Base-by-base conservation (phyloP, 1,140 invertebrate species). In the Proales similis region DNA sequence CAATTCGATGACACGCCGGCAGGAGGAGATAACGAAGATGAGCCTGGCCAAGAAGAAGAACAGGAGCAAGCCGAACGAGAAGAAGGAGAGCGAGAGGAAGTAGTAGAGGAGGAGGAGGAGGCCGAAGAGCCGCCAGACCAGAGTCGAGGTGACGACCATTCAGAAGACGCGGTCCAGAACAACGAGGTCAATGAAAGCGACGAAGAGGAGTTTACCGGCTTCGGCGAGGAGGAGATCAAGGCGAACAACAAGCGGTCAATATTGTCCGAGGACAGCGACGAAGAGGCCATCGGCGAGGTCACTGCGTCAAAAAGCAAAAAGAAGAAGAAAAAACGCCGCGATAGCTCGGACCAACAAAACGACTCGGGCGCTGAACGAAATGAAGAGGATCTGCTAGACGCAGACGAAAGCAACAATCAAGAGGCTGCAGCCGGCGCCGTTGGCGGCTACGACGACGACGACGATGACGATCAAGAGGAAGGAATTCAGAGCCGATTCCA, bases 211-310 rank as follows among this genome's bases (percentile, higher is more conserved):
- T 46, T 46, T 19, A 20, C 43, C 7, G 43, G 32, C 12, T 17
- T 33, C 26, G 29, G 29, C 3, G 47, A 48, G 1, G 29, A 51
- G 22, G 48, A 51, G 24, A 32, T 6, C 33, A 33, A 30, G 20
- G 20, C 26, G 6, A 33, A 14, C 26, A 57, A 57, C 39, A 57
- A 57, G 27, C 51, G 51, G 9, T 42, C 39, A 57, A 57, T 57
- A 29, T 42, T 57, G 20, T 57, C 51, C 6, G 51, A 57, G 2
- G 51, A 57, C 4, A 42, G 36, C 30, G 36, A 42, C 6, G 38
- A 42, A 39, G 51, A 6, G 7, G 9, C 11, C 11, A 57, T 4
- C 4, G 51, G 30, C 27, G 19, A 3, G 3, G 22, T n/a, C n/a
- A n/a, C n/a, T n/a, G 22, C 11, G 51, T 42, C 14, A 14, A 36